Evolutionary conservation across 2,113 vertebrate species (phyloP).

Genomic region (Pungitius pungitius): DNA sequence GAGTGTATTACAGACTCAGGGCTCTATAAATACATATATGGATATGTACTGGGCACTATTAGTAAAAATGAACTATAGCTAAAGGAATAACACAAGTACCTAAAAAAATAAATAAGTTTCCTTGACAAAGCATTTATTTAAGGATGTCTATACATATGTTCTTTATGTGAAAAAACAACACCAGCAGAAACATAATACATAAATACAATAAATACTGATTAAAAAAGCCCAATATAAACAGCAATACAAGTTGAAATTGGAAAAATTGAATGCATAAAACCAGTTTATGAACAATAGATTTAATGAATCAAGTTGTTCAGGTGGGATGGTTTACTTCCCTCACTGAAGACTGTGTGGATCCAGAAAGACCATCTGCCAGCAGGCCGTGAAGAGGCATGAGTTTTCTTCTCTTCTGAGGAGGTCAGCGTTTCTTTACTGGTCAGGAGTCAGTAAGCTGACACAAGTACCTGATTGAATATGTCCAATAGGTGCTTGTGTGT

Average conservation of each 20-base stretch:
- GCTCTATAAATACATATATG: too few relatives aligned
- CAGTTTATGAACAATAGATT: background rate
- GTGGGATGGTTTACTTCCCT: background rate
- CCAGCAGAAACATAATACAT: slow-evolving; percentile 18
- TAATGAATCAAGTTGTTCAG: slow-evolving; percentile 2
- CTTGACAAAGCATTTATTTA: too few relatives aligned
- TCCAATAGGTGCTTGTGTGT: background rate
- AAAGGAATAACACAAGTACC: too few relatives aligned
- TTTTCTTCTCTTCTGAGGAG: background rate
- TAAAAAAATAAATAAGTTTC: too few relatives aligned
- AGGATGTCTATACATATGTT: background rate
- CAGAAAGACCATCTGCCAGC: too few relatives aligned
- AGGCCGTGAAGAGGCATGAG: background rate
- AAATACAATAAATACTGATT: slow-evolving; percentile 66
- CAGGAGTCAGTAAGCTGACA: background rate
- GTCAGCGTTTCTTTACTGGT: background rate
- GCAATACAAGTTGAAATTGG: background rate
- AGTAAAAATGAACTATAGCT: too few relatives aligned
- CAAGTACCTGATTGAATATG: background rate
- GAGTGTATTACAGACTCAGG: too few relatives aligned
- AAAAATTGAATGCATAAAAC: background rate
- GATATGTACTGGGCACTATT: too few relatives aligned
- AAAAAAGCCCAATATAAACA: slow-evolving; percentile 19
- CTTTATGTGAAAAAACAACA: background rate
- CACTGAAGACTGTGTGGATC: too few relatives aligned